Percentiles rank a stretch among this genome's conserved stretches.
Evolutionary conservation across 2,113 vertebrate species (phyloP).

Genomic region (Aldabrachelys gigantea): DNA sequence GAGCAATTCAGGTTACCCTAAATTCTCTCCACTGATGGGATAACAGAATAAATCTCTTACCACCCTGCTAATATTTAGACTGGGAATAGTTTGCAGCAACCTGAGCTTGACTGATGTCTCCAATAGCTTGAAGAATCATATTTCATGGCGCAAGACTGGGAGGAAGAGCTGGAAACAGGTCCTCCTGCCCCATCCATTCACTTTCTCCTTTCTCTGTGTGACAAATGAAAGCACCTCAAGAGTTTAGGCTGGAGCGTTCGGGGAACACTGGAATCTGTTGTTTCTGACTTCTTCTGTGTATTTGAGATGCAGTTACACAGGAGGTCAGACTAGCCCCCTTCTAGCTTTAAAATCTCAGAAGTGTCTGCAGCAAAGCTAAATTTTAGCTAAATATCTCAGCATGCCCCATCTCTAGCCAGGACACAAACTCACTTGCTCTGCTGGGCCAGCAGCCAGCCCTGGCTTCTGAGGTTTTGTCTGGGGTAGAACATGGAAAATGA

Average conservation of each 20-base stretch:
- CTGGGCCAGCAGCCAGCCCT: not conserved
- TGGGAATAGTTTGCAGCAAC: conserved; percentile 64
- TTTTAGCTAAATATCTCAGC: not conserved
- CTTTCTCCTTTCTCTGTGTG: not conserved
- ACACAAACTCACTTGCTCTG: not conserved
- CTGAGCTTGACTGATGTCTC: conserved; percentile 55
- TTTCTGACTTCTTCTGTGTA: not conserved
- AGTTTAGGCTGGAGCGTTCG: not conserved
- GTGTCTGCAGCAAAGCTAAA: not conserved
- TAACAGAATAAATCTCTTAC: conserved; percentile 64
- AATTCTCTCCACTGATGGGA: conserved; percentile 59
- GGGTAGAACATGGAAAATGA: not conserved
- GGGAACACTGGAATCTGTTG: not conserved
- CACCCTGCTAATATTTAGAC: conserved; percentile 53
- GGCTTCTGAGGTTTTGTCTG: not conserved
- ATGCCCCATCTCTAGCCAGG: not conserved
- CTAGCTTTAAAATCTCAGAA: not conserved
- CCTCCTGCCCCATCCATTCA: not conserved
- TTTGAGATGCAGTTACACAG: not conserved
- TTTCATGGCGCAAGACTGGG: not conserved
- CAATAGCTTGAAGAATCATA: conserved; percentile 7
- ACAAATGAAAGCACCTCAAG: not conserved
- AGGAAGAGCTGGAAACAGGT: not conserved
- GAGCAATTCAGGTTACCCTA: conserved; percentile 55
- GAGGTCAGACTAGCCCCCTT: not conserved